Evolutionary conservation across 2,113 vertebrate genomes (phyloP).

Genomic region (Rissa tridactyla): DNA sequence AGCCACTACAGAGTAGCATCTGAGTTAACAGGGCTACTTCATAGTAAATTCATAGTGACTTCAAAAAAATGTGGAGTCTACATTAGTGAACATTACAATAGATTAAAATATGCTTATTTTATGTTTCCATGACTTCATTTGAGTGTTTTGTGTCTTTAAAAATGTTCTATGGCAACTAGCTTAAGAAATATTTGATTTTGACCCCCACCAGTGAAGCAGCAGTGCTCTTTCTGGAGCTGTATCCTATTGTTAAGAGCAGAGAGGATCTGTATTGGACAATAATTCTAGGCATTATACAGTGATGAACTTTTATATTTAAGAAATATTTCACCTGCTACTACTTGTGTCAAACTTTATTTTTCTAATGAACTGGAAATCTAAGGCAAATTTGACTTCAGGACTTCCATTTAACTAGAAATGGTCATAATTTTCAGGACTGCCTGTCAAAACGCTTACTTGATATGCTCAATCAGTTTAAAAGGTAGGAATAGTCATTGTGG

Average conservation of each 20-base stretch:
- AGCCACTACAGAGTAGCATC: background rate
- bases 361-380: background rate
- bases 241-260: background rate
- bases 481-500: slow-evolving; percentile 52
- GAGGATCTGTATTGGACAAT: background rate
- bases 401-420: background rate
- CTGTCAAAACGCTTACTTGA: slow-evolving; percentile 50
- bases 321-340: background rate
- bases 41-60: background rate
- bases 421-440: background rate
- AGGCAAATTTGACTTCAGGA: background rate
- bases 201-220: background rate
- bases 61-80: background rate
- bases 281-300: background rate
- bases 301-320: background rate
- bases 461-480: slow-evolving; percentile 22
- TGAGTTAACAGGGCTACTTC: background rate
- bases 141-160: background rate
- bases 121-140: background rate
- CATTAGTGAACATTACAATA: background rate
- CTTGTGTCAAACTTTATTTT: background rate
- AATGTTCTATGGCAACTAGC: background rate
- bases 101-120: background rate
- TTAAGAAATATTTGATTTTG: background rate
- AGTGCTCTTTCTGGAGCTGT: background rate